Conservation (phyloP, 53 echinoderm and acorn worm species). For the Pentamera pediparva region DNA sequence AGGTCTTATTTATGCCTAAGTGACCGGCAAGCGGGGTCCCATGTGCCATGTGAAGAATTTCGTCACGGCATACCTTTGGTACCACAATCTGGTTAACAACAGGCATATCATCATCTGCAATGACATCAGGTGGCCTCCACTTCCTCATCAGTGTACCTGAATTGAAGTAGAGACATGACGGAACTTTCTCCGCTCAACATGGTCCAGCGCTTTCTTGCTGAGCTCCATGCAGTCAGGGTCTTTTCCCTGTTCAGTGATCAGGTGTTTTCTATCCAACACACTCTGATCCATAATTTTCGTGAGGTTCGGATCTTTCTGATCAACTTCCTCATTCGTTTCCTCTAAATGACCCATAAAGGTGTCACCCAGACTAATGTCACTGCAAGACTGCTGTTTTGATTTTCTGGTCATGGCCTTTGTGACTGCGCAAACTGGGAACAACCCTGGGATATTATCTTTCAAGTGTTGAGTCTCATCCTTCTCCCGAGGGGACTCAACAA, state of each 20-base stretch:
- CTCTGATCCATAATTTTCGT: no score
- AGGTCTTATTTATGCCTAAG: slow-evolving; percentile 51
- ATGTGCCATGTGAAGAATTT: slow-evolving; percentile 52
- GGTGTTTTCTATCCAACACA: no score
- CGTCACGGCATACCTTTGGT: slow-evolving; percentile 13
- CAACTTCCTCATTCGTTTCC: neutral
- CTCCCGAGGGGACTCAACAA: neutral
- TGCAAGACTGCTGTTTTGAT: neutral
- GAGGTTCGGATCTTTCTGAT: no score
- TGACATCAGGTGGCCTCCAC: slow-evolving; percentile 34
- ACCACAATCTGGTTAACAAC: slow-evolving; percentile 39
- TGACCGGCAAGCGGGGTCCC: slow-evolving; percentile 50
- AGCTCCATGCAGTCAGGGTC: no score
- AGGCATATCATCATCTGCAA: slow-evolving; percentile 48
- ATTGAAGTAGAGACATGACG: slow-evolving; percentile 10
- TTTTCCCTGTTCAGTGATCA: no score
- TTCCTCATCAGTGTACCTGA: no score
- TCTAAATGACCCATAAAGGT: no score
- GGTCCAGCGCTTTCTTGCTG: no score
- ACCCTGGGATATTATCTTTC: neutral
- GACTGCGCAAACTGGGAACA: neutral
- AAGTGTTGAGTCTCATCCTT: neutral
- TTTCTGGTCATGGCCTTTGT: neutral
- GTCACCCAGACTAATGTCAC: neutral
- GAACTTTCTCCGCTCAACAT: neutral